Evolutionary conservation across 2,113 vertebrate genomes (phyloP).

Genomic region (Telmatochromis bifrenatus): DNA sequence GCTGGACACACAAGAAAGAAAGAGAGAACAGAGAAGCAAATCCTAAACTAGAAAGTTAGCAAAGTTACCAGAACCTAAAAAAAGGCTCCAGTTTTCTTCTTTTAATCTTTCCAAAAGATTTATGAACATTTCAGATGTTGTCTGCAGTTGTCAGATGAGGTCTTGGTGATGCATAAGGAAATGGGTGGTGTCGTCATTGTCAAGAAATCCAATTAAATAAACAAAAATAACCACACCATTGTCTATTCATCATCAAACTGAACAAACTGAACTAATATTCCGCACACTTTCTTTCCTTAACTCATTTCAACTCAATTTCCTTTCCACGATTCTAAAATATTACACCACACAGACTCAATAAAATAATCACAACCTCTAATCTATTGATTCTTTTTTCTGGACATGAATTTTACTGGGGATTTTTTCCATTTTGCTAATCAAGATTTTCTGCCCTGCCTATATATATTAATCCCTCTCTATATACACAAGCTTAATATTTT

Average conservation of each 20-base stretch:
- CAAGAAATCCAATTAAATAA: not conserved
- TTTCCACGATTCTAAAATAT: not conserved
- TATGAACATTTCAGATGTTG: not conserved
- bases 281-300: accelerated
- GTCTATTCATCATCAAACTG: not conserved
- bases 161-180: not conserved
- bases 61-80: not conserved
- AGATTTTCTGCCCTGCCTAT: not conserved
- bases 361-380: not conserved
- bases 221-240: not conserved
- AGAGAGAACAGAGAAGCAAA: not conserved
- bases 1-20: not conserved
- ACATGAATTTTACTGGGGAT: not conserved
- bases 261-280: not conserved
- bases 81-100: not conserved
- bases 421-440: not conserved
- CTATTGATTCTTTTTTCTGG: not conserved
- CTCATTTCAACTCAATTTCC: not conserved
- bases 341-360: not conserved
- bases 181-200: not conserved
- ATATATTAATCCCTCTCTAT: not conserved
- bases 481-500: not conserved
- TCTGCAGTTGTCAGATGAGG: not conserved
- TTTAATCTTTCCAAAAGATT: not conserved
- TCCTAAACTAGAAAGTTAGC: not conserved